Conservation (phyloP, 2,888 invertebrate species). For the Trichopoda pennipes region DNA sequence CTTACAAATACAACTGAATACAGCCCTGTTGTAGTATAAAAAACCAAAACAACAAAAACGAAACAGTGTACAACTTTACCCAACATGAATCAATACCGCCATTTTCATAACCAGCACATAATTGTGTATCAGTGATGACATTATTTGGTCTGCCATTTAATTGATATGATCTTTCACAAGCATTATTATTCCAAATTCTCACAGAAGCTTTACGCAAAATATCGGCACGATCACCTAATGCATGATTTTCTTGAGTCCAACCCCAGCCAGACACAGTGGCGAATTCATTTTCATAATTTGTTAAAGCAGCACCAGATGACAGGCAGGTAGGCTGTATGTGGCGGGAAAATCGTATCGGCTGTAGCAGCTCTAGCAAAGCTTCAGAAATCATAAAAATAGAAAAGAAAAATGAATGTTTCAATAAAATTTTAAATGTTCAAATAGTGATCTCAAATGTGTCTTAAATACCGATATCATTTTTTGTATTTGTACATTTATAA, state of each 20-base stretch:
- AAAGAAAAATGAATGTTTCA: neutral
- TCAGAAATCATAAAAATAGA: constrained; percentile 76
- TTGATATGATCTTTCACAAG: constrained; percentile 89
- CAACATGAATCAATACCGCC: constrained; percentile 94
- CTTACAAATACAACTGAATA: constrained; percentile 8
- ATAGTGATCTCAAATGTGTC: neutral
- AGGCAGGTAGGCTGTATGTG: constrained; percentile 90
- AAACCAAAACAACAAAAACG: neutral
- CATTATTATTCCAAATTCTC: constrained; percentile 86
- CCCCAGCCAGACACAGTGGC: constrained; percentile 94
- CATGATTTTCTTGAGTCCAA: constrained; percentile 88
- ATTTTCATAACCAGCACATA: constrained; percentile 92
- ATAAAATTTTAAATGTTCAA: neutral
- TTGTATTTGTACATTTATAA: constrained; percentile 85
- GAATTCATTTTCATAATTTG: constrained; percentile 72
- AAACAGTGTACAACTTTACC: constrained; percentile 82
- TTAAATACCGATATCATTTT: constrained; percentile 81
- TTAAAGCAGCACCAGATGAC: constrained; percentile 78
- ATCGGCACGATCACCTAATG: constrained; percentile 86
- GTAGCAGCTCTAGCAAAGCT: constrained; percentile 87
- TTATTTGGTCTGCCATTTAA: constrained; percentile 87
- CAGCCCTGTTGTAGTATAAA: constrained; percentile 10
- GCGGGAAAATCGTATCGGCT: constrained; percentile 86
- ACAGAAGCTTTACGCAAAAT: constrained; percentile 90
- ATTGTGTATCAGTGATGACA: constrained; percentile 87